Evolutionary conservation across 2,113 vertebrate species (phyloP).

Genomic region (Tychaedon coryphoeus): DNA sequence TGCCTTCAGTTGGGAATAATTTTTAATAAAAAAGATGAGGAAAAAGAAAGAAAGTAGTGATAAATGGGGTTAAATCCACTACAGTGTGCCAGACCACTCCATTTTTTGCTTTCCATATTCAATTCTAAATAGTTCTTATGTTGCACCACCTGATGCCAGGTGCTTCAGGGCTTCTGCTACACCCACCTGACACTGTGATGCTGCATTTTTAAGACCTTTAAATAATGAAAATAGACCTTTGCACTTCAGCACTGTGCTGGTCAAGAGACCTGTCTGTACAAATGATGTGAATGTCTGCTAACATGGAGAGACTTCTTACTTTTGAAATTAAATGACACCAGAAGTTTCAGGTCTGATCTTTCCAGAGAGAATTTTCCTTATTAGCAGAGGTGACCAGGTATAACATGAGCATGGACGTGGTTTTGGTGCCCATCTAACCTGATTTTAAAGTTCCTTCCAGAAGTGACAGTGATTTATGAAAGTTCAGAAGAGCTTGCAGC

Average conservation of each 20-base stretch:
- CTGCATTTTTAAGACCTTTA: conserved; percentile 46
- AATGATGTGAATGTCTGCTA: neutral
- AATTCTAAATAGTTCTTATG: neutral
- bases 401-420: neutral
- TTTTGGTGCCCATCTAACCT: neutral
- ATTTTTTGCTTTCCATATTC: neutral
- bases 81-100: neutral
- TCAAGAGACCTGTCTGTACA: conserved; percentile 12
- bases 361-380: neutral
- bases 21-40: neutral
- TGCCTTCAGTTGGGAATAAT: neutral
- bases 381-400: neutral
- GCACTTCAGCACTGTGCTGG: neutral
- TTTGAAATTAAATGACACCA: neutral
- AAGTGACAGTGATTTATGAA: neutral
- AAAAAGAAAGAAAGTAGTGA: neutral
- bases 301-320: neutral
- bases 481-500: neutral
- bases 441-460: neutral
- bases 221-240: conserved; percentile 43
- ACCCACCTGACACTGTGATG: conserved; percentile 33
- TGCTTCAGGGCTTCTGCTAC: conserved; percentile 47
- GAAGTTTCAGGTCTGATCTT: neutral
- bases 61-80: neutral
- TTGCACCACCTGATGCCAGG: conserved; percentile 61